These are phyloP conservation scores for Odontomachus brunneus DNA, from an alignment of 1,140 invertebrate species.

Conservation along the genomic window DNA sequence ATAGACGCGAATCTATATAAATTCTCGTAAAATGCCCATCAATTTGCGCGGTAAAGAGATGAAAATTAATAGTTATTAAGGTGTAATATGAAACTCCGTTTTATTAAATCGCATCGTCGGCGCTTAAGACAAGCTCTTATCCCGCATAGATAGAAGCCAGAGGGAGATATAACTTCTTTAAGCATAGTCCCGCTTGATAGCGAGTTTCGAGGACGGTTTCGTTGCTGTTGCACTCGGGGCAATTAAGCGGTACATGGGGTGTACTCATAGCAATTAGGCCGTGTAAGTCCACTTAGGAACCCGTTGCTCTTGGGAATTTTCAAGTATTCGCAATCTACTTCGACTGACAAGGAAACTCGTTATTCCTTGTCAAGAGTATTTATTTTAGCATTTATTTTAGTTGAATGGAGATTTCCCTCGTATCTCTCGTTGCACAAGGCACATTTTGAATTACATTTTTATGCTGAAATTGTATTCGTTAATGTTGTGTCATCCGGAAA, in stretches of 20 bases:
- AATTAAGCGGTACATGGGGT: conserved; percentile 16
- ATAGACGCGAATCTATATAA: neutral
- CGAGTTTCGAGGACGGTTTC: conserved; percentile 24
- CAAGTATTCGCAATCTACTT: neutral
- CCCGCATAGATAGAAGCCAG: neutral
- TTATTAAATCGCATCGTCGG: conserved; percentile 41
- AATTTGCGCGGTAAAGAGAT: conserved; percentile 28
- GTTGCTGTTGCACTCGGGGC: conserved; percentile 18
- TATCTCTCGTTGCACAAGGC: no score
- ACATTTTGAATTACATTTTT: no score
- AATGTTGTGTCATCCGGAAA: no score
- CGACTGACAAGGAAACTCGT: conserved; percentile 8
- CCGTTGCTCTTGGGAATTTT: conserved; percentile 9
- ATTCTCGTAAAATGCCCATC: conserved; percentile 40
- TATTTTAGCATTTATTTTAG: neutral
- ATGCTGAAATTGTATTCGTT: no score
- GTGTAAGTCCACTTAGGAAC: conserved; percentile 10
- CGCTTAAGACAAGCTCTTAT: conserved; percentile 37
- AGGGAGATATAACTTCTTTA: conserved; percentile 45
- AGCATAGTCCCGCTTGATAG: conserved; percentile 10
- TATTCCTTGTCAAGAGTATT: neutral
- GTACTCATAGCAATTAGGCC: conserved; percentile 30
- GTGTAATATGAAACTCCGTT: conserved; percentile 34
- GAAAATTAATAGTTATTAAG: conserved; percentile 49
- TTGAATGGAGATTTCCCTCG: neutral